Evolutionary conservation across 2,113 vertebrate species (phyloP), one percentile per base, ranked within the genome.

Genomic region (Hipposideros armiger): DNA sequence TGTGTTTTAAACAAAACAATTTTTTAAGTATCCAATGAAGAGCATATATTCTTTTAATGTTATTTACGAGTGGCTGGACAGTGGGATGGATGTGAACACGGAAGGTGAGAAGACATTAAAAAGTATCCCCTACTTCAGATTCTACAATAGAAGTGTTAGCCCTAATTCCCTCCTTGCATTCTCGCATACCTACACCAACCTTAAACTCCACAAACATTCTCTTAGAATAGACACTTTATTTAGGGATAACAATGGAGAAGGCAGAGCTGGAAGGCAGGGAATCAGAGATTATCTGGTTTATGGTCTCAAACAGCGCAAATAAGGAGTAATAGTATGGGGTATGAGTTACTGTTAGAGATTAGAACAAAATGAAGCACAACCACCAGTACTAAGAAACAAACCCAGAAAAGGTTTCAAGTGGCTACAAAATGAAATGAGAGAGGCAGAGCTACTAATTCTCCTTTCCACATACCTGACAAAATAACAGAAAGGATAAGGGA

Each of bases 391-490:
- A 67, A 74, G 87, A 95, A 92, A 92, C 64, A 91, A 87, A 88
- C 83, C 32, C 1, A 0, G 91, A 89, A 95, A 96, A 96, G 86
- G 83, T 84, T 96, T 96, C 70, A 87, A 86, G 66, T 52, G 70
- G 93, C 42, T 91, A 84, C 52, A 87, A 85, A 95, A 87, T 30
- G 52, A 36, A 95, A 81, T 14, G 64, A 69, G 30, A 90, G 77
- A 86, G 90, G 81, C 74, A 91, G 67, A 87, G 89, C 74, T 77
- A 62, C 83, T 91, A 96, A 90, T 70, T 87, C 94, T 95, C 91
- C 87, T 52, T 93, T 17, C 84, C 22, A 95, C 86, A 87, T 97
- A 93, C 95, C 91, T 97, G 86, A 97, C 92, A 92, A 92, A 96
- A 94, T 69, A 85, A 87, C 56, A 92, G 70, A 96, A 77, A 95